phyloP scores from a whole-genome alignment of 1,140 invertebrate species.

The Drosophila murphyi region DNA sequence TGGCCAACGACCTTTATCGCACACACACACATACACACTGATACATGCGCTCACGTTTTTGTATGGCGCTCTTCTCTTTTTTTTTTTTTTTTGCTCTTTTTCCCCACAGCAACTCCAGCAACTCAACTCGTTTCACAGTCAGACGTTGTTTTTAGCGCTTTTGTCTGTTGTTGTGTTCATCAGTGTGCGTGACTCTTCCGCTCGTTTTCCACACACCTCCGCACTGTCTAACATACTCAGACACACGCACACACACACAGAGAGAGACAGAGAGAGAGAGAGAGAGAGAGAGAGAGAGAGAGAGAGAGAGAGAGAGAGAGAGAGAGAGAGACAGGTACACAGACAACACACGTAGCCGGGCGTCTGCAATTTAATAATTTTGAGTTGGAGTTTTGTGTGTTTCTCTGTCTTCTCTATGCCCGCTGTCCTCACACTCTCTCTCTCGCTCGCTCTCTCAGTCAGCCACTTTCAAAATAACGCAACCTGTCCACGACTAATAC shows the following conservation, averaged over 20 bases:
- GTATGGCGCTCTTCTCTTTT: conserved; percentile 49
- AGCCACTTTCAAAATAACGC: conserved; percentile 50
- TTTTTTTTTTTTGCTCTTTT: conserved; percentile 19
- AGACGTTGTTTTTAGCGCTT: conserved; percentile 69
- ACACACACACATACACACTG: conserved; percentile 18
- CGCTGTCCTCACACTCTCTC: conserved; percentile 11
- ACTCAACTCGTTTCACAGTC: conserved; percentile 63
- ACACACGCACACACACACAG: conserved; percentile 11
- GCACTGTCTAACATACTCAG: conserved; percentile 18
- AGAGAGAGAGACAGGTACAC: background rate
- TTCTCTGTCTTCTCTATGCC: conserved; percentile 19
- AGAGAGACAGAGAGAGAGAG: too few species aligned
- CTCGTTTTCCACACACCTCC: conserved; percentile 15
- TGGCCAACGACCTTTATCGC: conserved; percentile 79
- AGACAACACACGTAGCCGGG: conserved; percentile 3
- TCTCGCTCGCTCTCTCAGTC: conserved; percentile 14
- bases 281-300: too few species aligned
- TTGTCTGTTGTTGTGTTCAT: conserved; percentile 58
- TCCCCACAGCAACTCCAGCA: conserved; percentile 39
- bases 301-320: background rate
- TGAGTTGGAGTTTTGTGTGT: conserved; percentile 31
- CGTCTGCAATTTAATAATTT: conserved; percentile 79
- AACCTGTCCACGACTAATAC: conserved; percentile 46
- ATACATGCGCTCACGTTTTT: conserved; percentile 48
- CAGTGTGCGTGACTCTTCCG: conserved; percentile 61